Percentiles rank a stretch among this genome's conserved stretches.
Evolutionary conservation across 2,113 vertebrate species (phyloP).

Genomic region (Scatophagus argus): DNA sequence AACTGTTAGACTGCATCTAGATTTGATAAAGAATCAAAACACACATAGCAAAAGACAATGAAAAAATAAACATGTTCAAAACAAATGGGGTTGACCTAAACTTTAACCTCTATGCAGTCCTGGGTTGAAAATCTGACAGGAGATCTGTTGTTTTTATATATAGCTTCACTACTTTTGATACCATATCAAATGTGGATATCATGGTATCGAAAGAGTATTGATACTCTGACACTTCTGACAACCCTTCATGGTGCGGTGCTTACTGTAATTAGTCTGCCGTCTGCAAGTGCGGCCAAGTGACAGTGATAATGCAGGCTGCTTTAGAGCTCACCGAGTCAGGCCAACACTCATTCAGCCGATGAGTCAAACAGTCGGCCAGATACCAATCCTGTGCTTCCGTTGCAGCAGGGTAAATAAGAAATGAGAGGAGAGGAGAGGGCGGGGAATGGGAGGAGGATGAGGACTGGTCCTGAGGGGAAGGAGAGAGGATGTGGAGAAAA

Average conservation of each 20-base stretch:
- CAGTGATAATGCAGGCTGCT: background rate
- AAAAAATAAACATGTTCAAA: background rate
- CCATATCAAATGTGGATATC: no score
- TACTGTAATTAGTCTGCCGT: background rate
- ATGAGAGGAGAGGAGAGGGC: conserved; percentile 19
- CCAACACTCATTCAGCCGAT: conserved; percentile 24
- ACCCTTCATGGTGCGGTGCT: no score
- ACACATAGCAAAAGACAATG: background rate
- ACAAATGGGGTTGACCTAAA: no score
- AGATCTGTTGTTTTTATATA: no score
- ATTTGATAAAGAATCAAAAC: background rate
- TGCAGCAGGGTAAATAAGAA: conserved; percentile 52
- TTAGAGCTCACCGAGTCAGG: background rate
- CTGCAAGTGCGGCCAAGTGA: background rate
- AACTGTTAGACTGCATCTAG: background rate
- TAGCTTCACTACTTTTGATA: no score
- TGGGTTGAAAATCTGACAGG: no score
- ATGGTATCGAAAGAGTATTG: no score
- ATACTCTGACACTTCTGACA: no score
- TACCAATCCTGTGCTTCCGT: background rate
- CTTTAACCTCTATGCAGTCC: no score
- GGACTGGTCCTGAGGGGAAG: conserved; percentile 15
- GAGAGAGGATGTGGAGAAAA: conserved; percentile 17
- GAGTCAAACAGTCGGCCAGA: background rate
- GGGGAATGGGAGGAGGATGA: background rate